Base-by-base conservation (phyloP, 92 coral and sea anemone species). In the Micromussa lordhowensis region DNA sequence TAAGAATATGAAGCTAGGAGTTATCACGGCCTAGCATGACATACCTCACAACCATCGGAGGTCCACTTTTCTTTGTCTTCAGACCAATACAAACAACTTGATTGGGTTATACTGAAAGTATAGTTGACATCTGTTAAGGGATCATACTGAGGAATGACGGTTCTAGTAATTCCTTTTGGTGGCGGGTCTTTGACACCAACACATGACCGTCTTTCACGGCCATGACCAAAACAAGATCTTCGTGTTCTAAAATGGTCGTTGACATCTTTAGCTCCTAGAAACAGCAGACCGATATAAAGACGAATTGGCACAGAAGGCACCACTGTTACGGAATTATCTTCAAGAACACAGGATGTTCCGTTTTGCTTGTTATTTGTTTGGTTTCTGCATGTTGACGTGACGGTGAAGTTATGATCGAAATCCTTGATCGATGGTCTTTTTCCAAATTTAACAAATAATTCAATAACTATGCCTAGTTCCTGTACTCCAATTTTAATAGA, bases 71-170 rank as follows among this genome's bases (percentile, higher is more conserved):
- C 68, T 24, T 88, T 58, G 7, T 44, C 83, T 77, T 75, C 91
- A 29, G 87, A 82, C 94, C 94, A 91, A 70, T 82, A 91, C 59
- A 74, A 30, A 77, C 94, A 91, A n/a, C 88, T 82, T 34, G 87
- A 76, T 17, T 87, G 91, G 21, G 68, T 68, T 18, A 91, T 81
- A 12, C 15, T 74, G 74, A 91, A 57, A 14, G 91, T 88, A 53
- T 82, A 91, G 88, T 91, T 87, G 21, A 77, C 72, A 49, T 89
- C 92, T 18, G 92, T 66, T 1, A 28, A 22, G 8, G 88, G 92
- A 26, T 89, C 63, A 19, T 83, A 83, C 71, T 29, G 64, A 2
- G 89, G 81, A 36, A 83, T 24, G 30, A 19, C 53, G 14, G 58
- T 48, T 54, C 78, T 21, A 11, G 75, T 17, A 49, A 74, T 26